phyloP scores from a whole-genome alignment of 2,113 vertebrate genomes.

The Monopterus albus region DNA sequence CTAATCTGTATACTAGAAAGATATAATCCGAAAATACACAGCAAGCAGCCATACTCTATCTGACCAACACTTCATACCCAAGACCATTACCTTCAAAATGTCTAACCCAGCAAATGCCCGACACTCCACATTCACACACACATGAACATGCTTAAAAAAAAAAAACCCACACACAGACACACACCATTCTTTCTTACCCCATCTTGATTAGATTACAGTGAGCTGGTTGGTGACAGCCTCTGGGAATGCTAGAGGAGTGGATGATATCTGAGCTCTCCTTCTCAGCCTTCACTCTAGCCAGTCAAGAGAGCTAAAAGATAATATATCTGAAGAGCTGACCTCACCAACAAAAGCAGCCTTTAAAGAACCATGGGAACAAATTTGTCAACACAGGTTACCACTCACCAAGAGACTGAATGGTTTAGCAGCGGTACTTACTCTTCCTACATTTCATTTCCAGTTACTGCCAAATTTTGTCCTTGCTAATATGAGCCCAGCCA shows the following conservation, averaged over 20 bases:
- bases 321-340: constrained; percentile 67
- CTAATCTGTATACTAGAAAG: constrained; percentile 1
- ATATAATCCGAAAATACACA: constrained; percentile 13
- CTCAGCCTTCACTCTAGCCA: constrained; percentile 61
- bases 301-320: constrained; percentile 65
- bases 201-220: constrained; percentile 84
- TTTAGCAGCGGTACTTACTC: constrained; percentile 23
- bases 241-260: constrained; percentile 75
- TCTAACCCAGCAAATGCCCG: background rate
- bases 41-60: background rate
- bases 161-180: constrained; percentile 50
- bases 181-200: constrained; percentile 57
- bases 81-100: constrained; percentile 19
- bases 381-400: constrained; percentile 57
- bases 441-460: background rate
- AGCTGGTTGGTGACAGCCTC: constrained; percentile 81
- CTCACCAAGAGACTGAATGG: constrained; percentile 25
- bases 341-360: constrained; percentile 54
- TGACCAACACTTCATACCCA: constrained; percentile 1
- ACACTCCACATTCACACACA: constrained; percentile 20
- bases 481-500: constrained; percentile 22
- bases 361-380: constrained; percentile 66
- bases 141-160: constrained; percentile 4
- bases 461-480: constrained; percentile 17
- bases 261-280: constrained; percentile 79